phyloP scores from a whole-genome alignment of 2,113 vertebrate genomes.

The Epinephelus moara region DNA sequence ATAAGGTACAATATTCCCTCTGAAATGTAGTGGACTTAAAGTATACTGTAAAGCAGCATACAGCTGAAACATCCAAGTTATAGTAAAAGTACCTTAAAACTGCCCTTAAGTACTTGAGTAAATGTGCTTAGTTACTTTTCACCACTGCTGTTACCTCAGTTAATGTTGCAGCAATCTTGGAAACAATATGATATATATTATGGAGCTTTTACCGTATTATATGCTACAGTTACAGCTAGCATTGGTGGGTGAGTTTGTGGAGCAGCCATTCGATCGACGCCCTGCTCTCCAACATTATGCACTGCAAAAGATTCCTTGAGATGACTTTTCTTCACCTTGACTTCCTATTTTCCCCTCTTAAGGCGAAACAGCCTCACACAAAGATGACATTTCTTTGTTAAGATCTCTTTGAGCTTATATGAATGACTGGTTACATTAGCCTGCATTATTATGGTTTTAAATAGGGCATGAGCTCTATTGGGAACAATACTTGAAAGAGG shows the following conservation, averaged over 20 bases:
- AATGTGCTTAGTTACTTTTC: background rate
- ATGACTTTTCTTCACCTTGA: slow-evolving; percentile 44
- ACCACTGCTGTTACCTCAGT: background rate
- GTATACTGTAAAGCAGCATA: background rate
- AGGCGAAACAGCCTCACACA: slow-evolving; percentile 12
- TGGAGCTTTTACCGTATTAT: background rate
- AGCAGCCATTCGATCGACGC: slow-evolving; percentile 11
- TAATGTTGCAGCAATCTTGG: background rate
- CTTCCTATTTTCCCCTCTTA: slow-evolving; percentile 30
- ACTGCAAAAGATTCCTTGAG: slow-evolving; percentile 36
- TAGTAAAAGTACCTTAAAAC: background rate
- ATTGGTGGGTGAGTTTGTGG: background rate
- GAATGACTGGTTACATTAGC: slow-evolving; percentile 61
- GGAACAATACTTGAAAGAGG: slow-evolving; percentile 58
- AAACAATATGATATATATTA: background rate
- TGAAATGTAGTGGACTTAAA: background rate
- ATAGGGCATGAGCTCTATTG: slow-evolving; percentile 65
- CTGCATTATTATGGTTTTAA: slow-evolving; percentile 66
- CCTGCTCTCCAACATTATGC: slow-evolving; percentile 10
- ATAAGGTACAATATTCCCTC: no score
- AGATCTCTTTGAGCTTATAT: slow-evolving; percentile 23
- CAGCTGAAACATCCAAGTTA: background rate
- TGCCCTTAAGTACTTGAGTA: background rate
- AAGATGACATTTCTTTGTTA: slow-evolving; percentile 42
- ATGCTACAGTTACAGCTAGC: background rate